Evolutionary conservation across 2,797 vertebrate species (phyloP).

Genomic region (Hephaestus fuliginosus): DNA sequence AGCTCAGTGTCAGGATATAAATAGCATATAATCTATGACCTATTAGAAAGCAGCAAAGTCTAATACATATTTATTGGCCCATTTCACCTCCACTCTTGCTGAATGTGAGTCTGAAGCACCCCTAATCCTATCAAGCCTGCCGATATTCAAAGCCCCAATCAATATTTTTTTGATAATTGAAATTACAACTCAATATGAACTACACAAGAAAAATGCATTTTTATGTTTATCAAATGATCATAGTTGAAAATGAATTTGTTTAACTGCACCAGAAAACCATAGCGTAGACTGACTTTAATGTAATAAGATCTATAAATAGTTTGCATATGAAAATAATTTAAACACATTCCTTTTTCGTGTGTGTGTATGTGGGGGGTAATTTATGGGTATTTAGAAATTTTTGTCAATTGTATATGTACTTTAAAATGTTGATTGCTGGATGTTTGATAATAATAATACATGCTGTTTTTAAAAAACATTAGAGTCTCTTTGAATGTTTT

Average conservation of each 20-base stretch:
- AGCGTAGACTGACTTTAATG: not conserved
- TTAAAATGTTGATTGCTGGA: not conserved
- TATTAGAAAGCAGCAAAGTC: conserved; percentile 69
- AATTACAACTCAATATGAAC: conserved; percentile 1
- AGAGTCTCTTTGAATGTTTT: not conserved
- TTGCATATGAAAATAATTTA: not conserved
- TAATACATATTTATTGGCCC: conserved; percentile 85
- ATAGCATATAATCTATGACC: conserved; percentile 72
- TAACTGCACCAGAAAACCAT: not conserved
- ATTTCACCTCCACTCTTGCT: conserved; percentile 74
- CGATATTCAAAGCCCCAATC: conserved; percentile 31
- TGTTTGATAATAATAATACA: conserved; percentile 9
- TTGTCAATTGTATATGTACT: not conserved
- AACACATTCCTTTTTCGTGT: not conserved
- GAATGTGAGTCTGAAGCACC: conserved; percentile 64
- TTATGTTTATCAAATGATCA: not conserved
- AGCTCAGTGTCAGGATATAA: conserved; percentile 69
- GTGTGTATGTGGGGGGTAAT: not conserved
- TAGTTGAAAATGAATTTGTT: not conserved
- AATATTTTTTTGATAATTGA: conserved; percentile 2
- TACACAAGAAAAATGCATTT: not conserved
- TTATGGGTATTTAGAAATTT: not conserved
- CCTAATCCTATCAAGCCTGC: conserved; percentile 61
- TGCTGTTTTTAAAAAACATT: not conserved
- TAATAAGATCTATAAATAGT: not conserved